Evolutionary conservation across 2,888 invertebrate genomes (phyloP).

Genomic region (Drosophila gaucha): DNA sequence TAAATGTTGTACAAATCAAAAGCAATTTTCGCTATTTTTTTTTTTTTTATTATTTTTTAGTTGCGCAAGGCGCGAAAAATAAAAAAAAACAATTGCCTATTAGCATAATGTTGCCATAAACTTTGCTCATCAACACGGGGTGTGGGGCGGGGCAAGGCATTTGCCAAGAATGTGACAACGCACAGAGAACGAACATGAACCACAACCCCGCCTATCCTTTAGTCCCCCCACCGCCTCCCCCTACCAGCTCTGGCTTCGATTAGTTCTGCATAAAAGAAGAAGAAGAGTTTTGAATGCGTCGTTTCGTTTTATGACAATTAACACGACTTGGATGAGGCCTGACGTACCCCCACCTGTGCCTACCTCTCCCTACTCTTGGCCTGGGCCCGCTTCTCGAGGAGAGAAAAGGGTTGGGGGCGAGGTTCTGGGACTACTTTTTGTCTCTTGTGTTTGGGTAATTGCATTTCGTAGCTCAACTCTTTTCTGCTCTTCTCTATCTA

Average conservation of each 20-base stretch:
- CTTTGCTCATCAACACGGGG: background rate
- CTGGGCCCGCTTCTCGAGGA: no score
- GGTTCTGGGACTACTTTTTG: background rate
- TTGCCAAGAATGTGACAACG: conserved; percentile 62
- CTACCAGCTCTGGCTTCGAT: background rate
- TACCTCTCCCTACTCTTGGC: background rate
- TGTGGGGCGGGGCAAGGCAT: conserved; percentile 13
- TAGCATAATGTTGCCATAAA: conserved; percentile 79
- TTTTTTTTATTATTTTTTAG: conserved; percentile 6
- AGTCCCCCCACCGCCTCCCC: background rate
- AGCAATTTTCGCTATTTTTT: conserved; percentile 28
- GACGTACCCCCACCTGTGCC: background rate
- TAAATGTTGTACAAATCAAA: conserved; percentile 75
- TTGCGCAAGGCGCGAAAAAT: conserved; percentile 23
- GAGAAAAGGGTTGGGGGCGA: background rate
- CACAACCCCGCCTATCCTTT: conserved; percentile 38
- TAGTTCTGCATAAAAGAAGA: background rate
- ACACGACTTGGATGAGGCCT: conserved; percentile 36
- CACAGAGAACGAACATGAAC: conserved; percentile 43
- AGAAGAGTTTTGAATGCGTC: conserved; percentile 52
- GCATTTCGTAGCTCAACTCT: conserved; percentile 16
- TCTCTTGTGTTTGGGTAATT: conserved; percentile 15
- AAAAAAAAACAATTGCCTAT: conserved; percentile 70
- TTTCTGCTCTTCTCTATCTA: conserved; percentile 28
- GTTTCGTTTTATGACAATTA: conserved; percentile 76